phyloP scores from a whole-genome alignment of 2,113 vertebrate genomes.

The Saccopteryx leptura region DNA sequence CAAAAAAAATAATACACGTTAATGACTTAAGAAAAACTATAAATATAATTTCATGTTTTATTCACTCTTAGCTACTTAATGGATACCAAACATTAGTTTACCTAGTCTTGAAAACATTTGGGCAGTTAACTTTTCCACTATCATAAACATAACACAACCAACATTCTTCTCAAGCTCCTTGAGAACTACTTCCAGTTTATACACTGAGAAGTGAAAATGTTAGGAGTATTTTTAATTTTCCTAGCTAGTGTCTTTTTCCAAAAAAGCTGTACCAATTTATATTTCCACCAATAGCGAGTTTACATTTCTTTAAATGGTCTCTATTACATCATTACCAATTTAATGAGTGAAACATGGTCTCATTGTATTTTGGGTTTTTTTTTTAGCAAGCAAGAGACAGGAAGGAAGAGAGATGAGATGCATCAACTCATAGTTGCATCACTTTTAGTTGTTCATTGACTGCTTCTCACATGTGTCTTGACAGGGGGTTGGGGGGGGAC shows the following conservation, averaged over 20 bases:
- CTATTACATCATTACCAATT: not conserved
- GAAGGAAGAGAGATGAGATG: too few relatives aligned
- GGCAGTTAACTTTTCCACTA: not conserved
- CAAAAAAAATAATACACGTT: conserved; percentile 24
- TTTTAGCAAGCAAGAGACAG: too few relatives aligned
- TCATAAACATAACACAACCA: conserved; percentile 5
- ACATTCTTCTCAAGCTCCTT: not conserved
- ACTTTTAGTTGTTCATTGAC: too few relatives aligned
- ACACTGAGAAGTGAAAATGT: conserved; percentile 26
- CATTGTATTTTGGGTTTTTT: not conserved
- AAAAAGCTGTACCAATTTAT: conserved; percentile 35
- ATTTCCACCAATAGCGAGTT: not conserved
- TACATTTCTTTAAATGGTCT: not conserved
- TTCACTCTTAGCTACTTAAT: conserved; percentile 25
- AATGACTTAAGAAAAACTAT: conserved; percentile 4
- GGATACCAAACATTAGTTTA: conserved; percentile 36
- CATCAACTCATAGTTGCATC: too few relatives aligned
- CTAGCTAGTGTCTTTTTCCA: conserved; percentile 8
- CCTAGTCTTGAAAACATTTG: conserved; percentile 28
- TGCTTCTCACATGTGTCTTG: too few relatives aligned
- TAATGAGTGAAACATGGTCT: not conserved
- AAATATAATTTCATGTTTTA: not conserved
- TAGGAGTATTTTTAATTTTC: conserved; percentile 27
- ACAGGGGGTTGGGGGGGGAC: too few relatives aligned
- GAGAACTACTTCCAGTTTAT: conserved; percentile 19